Conservation (phyloP, 1,140 invertebrate genomes). For the Eumaeus atala region DNA sequence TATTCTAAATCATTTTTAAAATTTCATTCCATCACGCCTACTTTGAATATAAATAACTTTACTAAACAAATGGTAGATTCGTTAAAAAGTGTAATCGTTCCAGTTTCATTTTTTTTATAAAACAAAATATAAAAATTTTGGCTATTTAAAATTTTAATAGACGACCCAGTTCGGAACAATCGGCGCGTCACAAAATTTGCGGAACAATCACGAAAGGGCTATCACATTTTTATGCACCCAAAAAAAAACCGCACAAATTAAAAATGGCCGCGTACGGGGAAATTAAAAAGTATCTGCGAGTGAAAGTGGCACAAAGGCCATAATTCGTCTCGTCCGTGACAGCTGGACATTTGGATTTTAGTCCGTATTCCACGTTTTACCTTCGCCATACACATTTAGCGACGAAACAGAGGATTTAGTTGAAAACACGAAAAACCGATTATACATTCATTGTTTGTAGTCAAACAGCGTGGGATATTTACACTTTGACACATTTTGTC, state of each 20-base stretch:
- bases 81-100: no score
- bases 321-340: slow-evolving; percentile 60
- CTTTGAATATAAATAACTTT: no score
- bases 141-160: slow-evolving; percentile 21
- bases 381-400: slow-evolving; percentile 30
- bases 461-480: slow-evolving; percentile 50
- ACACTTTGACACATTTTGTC: slow-evolving; percentile 54
- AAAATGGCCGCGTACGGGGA: slow-evolving; percentile 53
- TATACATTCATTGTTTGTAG: slow-evolving; percentile 58
- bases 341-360: slow-evolving; percentile 37
- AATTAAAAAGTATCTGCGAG: slow-evolving; percentile 56
- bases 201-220: slow-evolving; percentile 44
- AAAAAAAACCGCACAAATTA: slow-evolving; percentile 55
- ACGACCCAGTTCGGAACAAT: slow-evolving; percentile 32
- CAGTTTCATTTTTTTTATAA: neutral
- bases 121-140: slow-evolving; percentile 17
- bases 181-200: slow-evolving; percentile 30
- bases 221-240: slow-evolving; percentile 39
- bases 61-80: no score
- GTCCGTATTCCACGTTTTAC: slow-evolving; percentile 34
- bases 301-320: slow-evolving; percentile 65
- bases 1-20: no score
- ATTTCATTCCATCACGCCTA: no score
- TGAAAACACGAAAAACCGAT: slow-evolving; percentile 65
- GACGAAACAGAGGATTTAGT: slow-evolving; percentile 49